Base-by-base conservation (phyloP, 30 jellyfish, hydroid and myxozoan species). In the Turritopsis rubra region DNA sequence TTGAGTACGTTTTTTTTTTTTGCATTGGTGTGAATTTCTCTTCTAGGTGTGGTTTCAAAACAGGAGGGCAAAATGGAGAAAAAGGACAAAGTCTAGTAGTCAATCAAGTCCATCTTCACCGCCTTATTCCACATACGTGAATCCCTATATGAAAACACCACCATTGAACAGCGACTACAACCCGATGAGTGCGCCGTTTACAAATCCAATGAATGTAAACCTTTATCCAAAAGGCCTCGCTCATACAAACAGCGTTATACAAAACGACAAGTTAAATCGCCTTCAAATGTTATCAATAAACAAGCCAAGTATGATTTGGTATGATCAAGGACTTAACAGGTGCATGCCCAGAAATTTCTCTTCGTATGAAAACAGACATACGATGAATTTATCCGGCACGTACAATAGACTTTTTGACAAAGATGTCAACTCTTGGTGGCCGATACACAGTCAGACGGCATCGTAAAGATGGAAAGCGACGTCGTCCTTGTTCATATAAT, bases 11-110 rank as follows among this genome's bases (percentile, higher is more conserved):
- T n/a, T n/a, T n/a, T n/a, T n/a, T n/a, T n/a, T n/a, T n/a, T n/a
- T n/a, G n/a, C n/a, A n/a, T n/a, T n/a, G n/a, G n/a, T n/a, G n/a
- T n/a, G n/a, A n/a, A n/a, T n/a, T 22, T 22, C 7, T 17, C 19
- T 31, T 75, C 41, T 74, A 91, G 98, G 96, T 91, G 22, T 88
- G 96, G 96, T 88, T 88, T 88, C 98, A 91, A 76, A 91, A 91
- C 89, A 85, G 97, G 22, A 84, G 97, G 18, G 97, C 97, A 52
- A 91, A 91, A 80, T 91, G 97, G 97, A 75, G 97, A 66, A 91
- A 91, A 70, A 78, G 97, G 60, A 92, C 79, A 87, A 92, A 92
- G 79, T 68, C 88, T 26, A 94, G 85, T 52, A 81, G 86, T 75
- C 81, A 52, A 81, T 75, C 91, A 22, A 16, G 95, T 21, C 71